Percentiles rank a stretch among this genome's conserved stretches.
Evolutionary conservation across 2,113 vertebrate genomes (phyloP).

Genomic region (Chinchilla lanigera): DNA sequence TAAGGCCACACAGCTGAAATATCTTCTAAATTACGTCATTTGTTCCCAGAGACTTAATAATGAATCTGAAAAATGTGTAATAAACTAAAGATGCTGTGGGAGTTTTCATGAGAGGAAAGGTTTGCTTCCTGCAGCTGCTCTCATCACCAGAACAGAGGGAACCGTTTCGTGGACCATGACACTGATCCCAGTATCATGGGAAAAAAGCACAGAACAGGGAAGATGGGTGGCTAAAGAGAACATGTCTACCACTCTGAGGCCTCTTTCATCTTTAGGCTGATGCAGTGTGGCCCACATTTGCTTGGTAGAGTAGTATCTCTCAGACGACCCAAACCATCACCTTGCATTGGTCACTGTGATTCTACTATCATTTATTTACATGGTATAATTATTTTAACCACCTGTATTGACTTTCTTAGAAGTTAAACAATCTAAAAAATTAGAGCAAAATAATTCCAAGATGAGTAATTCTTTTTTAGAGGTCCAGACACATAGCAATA

Average conservation of each 20-base stretch:
- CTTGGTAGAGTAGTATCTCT: not conserved
- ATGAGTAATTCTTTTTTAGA: not conserved
- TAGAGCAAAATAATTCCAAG: not conserved
- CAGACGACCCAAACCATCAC: not conserved
- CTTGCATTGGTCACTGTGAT: not conserved
- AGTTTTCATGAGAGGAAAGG: not conserved
- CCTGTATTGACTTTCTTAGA: not conserved
- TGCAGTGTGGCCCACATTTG: not conserved
- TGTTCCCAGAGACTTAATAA: constrained; percentile 74
- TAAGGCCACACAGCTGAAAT: constrained; percentile 75
- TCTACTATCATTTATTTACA: not conserved
- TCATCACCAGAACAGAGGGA: not conserved
- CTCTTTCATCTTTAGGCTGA: not conserved
- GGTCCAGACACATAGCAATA: not conserved
- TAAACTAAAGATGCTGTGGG: not conserved
- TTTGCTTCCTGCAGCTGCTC: not conserved
- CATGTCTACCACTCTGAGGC: too few relatives aligned
- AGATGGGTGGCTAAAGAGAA: rapidly evolving
- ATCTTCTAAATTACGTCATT: constrained; percentile 73
- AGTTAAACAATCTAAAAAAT: not conserved
- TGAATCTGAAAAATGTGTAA: constrained; percentile 52
- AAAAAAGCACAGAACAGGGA: not conserved
- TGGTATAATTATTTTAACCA: not conserved
- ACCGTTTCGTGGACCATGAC: not conserved
- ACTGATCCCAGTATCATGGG: not conserved